These are phyloP conservation scores for Peribatodes rhomboidaria DNA, from an alignment of 2,888 invertebrate species.

Conservation along the genomic window DNA sequence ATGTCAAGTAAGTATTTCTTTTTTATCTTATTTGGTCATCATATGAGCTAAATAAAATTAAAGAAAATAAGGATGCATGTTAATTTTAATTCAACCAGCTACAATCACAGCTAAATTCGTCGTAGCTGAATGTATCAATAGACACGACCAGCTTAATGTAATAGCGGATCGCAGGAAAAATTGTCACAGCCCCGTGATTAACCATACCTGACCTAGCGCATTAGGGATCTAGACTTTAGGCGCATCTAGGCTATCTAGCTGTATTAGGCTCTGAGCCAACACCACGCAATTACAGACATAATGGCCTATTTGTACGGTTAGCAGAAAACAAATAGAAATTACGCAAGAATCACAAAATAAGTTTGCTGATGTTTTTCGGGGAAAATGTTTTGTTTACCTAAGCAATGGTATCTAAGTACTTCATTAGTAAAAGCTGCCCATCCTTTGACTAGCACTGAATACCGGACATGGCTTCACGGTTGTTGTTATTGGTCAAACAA, in stretches of 20 bases:
- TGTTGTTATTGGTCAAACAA: no score
- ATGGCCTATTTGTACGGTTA: slow-evolving; percentile 43
- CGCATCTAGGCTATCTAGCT: slow-evolving; percentile 48
- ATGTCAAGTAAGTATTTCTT: no score
- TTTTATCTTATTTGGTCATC: no score
- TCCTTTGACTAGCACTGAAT: no score
- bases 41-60: no score
- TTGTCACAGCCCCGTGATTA: background rate
- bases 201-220: slow-evolving; percentile 19
- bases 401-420: no score
- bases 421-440: no score
- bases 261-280: slow-evolving; percentile 69
- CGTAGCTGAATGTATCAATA: no score
- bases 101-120: no score
- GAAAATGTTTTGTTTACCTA: background rate
- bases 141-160: background rate
- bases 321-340: slow-evolving; percentile 11
- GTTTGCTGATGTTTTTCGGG: slow-evolving; percentile 5
- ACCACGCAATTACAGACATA: slow-evolving; percentile 59
- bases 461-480: no score
- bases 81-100: no score
- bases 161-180: background rate
- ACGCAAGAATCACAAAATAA: slow-evolving; percentile 5
- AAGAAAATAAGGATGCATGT: no score
- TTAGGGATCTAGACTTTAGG: slow-evolving; percentile 39